Conservation (phyloP, 1,140 invertebrate species). For the Carposina sasakii region DNA sequence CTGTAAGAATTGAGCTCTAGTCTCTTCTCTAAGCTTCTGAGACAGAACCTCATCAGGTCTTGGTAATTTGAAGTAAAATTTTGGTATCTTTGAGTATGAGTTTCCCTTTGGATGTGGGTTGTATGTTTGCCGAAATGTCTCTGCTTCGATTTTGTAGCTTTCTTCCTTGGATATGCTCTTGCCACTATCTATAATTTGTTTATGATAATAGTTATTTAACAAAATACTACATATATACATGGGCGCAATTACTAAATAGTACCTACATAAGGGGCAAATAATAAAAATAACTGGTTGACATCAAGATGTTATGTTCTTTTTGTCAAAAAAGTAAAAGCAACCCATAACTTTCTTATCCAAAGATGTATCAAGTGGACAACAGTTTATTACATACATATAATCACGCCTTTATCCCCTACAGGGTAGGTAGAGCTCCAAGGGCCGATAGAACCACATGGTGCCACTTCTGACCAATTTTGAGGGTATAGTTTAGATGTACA, state of each 20-base stretch:
- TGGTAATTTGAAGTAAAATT: constrained; percentile 86
- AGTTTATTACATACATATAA: no score
- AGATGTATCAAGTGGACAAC: neutral
- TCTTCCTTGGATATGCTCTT: constrained; percentile 54
- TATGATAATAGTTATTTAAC: neutral
- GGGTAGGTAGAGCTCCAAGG: no score
- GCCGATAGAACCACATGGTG: no score
- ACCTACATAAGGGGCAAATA: no score
- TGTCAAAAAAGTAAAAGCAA: neutral
- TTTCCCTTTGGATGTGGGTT: constrained; percentile 51
- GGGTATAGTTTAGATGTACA: no score
- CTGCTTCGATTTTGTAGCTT: constrained; percentile 51
- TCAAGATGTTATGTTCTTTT: neutral
- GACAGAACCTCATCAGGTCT: constrained; percentile 82
- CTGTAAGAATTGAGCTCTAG: constrained; percentile 88
- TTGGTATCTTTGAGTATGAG: constrained; percentile 77
- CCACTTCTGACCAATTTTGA: no score
- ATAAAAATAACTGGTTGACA: no score
- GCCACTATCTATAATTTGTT: constrained; percentile 41
- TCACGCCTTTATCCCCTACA: no score
- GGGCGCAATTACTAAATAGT: neutral
- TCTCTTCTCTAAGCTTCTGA: constrained; percentile 90
- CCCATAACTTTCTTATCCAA: neutral
- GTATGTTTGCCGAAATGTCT: constrained; percentile 58
- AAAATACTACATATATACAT: neutral